phyloP scores from a whole-genome alignment of 2,888 invertebrate genomes.

The Halictus quadricinctus region DNA sequence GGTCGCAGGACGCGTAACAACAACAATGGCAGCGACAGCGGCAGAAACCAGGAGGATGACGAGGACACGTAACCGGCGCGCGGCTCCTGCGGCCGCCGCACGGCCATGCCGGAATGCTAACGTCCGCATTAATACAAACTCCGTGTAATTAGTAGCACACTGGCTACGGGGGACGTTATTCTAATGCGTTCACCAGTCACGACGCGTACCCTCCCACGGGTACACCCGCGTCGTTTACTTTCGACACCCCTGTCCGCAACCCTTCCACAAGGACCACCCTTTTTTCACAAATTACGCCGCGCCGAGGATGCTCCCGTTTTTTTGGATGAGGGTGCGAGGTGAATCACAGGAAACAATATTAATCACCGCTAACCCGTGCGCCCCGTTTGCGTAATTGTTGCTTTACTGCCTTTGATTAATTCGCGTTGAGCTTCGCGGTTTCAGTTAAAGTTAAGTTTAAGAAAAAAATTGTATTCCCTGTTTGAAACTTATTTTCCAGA shows the following conservation, averaged over 20 bases:
- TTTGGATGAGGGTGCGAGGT: not conserved
- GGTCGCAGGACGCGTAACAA: slow-evolving; percentile 13
- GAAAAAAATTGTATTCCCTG: not conserved
- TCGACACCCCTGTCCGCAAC: slow-evolving; percentile 43
- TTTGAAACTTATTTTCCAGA: not conserved
- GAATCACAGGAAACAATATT: not conserved
- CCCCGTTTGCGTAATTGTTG: not conserved
- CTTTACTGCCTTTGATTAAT: not conserved
- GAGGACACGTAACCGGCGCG: slow-evolving; percentile 56
- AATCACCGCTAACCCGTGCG: not conserved
- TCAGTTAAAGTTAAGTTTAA: no score
- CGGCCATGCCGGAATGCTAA: slow-evolving; percentile 74
- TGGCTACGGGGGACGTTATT: slow-evolving; percentile 57
- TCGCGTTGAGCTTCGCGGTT: no score
- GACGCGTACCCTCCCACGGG: slow-evolving; percentile 27
- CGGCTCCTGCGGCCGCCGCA: slow-evolving; percentile 48
- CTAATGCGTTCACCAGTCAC: slow-evolving; percentile 64
- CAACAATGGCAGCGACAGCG: slow-evolving; percentile 32
- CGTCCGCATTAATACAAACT: slow-evolving; percentile 78
- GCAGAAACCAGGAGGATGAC: slow-evolving; percentile 4
- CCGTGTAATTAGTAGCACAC: slow-evolving; percentile 74
- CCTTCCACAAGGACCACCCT: not conserved
- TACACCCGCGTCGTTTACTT: slow-evolving; percentile 52
- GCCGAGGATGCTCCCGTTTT: not conserved
- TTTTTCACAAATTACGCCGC: not conserved